A percentile compares a stretch with the other conserved stretches of the same genome.
phyloP scores from a whole-genome alignment of 2,888 invertebrate genomes.

The Watsonalla binaria region DNA sequence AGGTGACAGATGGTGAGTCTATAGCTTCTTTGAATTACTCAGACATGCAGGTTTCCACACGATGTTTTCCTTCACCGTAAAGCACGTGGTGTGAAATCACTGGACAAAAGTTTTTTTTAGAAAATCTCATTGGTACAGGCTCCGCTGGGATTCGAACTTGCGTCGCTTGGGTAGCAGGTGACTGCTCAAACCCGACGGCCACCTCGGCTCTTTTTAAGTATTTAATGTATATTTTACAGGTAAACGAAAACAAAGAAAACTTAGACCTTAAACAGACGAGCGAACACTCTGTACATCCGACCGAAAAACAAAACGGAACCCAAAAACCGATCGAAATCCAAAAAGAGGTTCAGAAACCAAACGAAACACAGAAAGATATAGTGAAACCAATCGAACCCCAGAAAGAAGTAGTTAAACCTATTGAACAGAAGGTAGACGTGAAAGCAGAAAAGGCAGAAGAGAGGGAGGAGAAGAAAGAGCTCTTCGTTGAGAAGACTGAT shows the following conservation, averaged over 20 bases:
- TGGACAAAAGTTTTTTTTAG: too few relatives aligned
- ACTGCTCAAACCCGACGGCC: too few relatives aligned
- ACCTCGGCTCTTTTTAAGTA: background rate
- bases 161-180: too few relatives aligned
- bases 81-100: too few relatives aligned
- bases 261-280: conserved; percentile 46
- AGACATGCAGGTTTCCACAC: too few relatives aligned
- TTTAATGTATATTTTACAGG: conserved; percentile 26
- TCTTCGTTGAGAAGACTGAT: conserved; percentile 64
- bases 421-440: conserved; percentile 22
- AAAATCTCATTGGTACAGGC: too few relatives aligned
- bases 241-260: conserved; percentile 56
- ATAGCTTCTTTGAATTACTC: too few relatives aligned
- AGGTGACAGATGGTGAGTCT: too few relatives aligned
- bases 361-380: conserved; percentile 24
- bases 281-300: conserved; percentile 29
- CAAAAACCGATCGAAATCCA: conserved; percentile 9
- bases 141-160: too few relatives aligned
- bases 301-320: conserved; percentile 15
- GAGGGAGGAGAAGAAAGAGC: conserved; percentile 58
- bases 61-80: too few relatives aligned
- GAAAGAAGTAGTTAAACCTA: conserved; percentile 38
- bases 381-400: conserved; percentile 25
- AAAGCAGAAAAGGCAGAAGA: conserved; percentile 35
- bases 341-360: conserved; percentile 13